Conservation (phyloP, 1,140 invertebrate species). For the Cydia strobilella region DNA sequence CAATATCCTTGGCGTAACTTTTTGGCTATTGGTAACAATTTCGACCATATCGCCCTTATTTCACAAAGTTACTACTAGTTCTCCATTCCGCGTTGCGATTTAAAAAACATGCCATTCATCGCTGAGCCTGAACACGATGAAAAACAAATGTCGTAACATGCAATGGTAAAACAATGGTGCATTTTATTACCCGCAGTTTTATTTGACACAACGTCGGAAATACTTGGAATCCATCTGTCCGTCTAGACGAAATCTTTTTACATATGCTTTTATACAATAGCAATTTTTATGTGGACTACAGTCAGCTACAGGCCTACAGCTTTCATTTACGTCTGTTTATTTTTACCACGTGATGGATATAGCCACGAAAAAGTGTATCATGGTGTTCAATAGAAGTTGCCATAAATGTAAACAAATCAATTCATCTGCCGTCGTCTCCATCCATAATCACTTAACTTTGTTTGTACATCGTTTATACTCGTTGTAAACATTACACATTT, state of each 20-base stretch:
- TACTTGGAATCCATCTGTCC: constrained; percentile 14
- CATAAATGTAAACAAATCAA: constrained; percentile 14
- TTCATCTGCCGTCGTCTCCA: background rate
- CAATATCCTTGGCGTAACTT: no score
- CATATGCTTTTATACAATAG: background rate
- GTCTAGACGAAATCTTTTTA: constrained; percentile 10
- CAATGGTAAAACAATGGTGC: background rate
- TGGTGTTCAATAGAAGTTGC: background rate
- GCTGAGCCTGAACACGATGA: background rate
- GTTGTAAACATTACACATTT: background rate
- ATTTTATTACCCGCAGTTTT: constrained; percentile 3
- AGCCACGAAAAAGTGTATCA: constrained; percentile 5
- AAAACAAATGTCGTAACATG: constrained; percentile 5
- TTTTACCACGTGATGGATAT: background rate
- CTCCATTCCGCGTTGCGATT: background rate
- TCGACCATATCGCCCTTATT: no score
- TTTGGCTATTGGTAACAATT: no score
- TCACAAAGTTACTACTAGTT: background rate
- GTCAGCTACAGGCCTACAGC: no score
- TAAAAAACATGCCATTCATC: background rate
- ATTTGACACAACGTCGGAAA: constrained; percentile 1
- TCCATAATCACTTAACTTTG: background rate
- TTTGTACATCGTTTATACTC: background rate
- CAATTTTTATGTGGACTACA: background rate
- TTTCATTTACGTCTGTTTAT: background rate